Conservation (phyloP, 2,888 invertebrate species). For the Ypsolopha scabrella region DNA sequence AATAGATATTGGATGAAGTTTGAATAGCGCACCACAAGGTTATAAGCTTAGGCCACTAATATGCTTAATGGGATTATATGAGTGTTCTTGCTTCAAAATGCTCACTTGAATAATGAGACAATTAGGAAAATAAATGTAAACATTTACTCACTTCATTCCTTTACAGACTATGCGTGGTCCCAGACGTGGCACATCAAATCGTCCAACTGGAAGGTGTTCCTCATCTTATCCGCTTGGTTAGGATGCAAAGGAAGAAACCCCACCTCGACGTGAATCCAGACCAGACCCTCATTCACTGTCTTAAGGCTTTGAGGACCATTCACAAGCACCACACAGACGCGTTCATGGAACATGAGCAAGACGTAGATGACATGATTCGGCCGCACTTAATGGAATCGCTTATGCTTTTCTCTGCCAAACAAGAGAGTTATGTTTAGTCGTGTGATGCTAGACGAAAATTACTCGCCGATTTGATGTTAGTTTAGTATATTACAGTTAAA, state of each 20-base stretch:
- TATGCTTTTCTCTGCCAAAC: conserved; percentile 81
- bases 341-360: conserved; percentile 53
- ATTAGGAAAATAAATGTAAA: too few relatives aligned
- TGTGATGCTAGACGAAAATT: neutral
- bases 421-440: conserved; percentile 81
- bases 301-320: conserved; percentile 55
- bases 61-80: too few relatives aligned
- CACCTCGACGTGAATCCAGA: conserved; percentile 46
- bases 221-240: conserved; percentile 76
- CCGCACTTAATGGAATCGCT: conserved; percentile 84
- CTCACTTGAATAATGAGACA: too few relatives aligned
- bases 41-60: too few relatives aligned
- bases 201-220: conserved; percentile 77
- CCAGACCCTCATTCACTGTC: conserved; percentile 56
- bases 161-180: conserved; percentile 74
- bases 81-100: too few relatives aligned
- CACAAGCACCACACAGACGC: conserved; percentile 56
- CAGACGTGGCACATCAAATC: conserved; percentile 76
- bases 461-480: neutral
- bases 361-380: conserved; percentile 79
- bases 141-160: neutral
- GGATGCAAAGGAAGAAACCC: conserved; percentile 54
- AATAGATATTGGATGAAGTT: too few relatives aligned
- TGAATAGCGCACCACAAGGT: too few relatives aligned
- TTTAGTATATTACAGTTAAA: neutral